Percentiles rank a stretch among this genome's conserved stretches.
Conservation (phyloP, 1,140 invertebrate species). For the Cepaea nemoralis region DNA sequence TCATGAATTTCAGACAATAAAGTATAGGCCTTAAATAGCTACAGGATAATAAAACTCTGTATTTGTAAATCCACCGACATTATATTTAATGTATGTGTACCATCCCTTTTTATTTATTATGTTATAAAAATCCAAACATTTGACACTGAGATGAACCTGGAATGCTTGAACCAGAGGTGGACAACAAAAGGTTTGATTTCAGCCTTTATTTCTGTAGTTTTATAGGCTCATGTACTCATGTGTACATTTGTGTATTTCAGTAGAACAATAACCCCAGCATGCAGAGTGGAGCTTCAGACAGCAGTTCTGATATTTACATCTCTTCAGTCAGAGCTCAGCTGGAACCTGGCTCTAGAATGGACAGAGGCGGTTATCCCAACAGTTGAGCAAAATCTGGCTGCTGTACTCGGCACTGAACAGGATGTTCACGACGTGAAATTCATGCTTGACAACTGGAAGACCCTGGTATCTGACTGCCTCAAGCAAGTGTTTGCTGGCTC, state of each 20-base stretch:
- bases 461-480: background rate
- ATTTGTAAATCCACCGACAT: too few relatives aligned
- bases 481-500: background rate
- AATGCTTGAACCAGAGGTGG: too few relatives aligned
- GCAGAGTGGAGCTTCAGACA: background rate
- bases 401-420: background rate
- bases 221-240: too few relatives aligned
- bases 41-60: too few relatives aligned
- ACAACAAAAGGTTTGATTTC: too few relatives aligned
- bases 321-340: conserved; percentile 28
- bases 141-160: too few relatives aligned
- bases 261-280: background rate
- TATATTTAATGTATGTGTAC: too few relatives aligned
- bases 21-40: too few relatives aligned
- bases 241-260: too few relatives aligned
- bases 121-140: too few relatives aligned
- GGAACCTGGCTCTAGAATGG: conserved; percentile 42
- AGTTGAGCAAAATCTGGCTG: background rate
- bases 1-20: too few relatives aligned
- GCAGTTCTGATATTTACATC: conserved; percentile 26
- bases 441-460: background rate
- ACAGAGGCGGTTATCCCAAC: background rate
- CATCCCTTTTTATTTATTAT: too few relatives aligned
- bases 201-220: background rate
- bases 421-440: background rate